Evolutionary conservation across 1,140 invertebrate genomes (phyloP).

Genomic region (Bombyx mori): DNA sequence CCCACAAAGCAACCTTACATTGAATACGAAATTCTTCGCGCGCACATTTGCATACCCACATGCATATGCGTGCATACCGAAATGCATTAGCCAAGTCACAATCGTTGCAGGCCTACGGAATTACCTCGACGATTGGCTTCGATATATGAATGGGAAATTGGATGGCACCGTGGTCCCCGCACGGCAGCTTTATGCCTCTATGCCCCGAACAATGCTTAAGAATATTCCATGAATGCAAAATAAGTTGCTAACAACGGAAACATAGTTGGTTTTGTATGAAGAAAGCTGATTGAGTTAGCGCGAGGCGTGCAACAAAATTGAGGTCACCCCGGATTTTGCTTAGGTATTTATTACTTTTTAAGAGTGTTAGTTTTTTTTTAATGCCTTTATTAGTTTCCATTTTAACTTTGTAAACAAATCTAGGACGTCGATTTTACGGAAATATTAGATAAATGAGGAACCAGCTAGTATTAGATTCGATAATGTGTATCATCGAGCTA

Average conservation of each 20-base stretch:
- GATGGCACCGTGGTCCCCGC: constrained; percentile 36
- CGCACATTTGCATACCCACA: too few relatives aligned
- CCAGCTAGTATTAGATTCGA: too few relatives aligned
- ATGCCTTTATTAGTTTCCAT: neutral
- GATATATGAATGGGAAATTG: constrained; percentile 64
- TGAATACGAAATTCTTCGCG: too few relatives aligned
- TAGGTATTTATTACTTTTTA: constrained; percentile 31
- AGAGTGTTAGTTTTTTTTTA: neutral
- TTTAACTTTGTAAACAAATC: too few relatives aligned
- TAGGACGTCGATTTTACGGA: too few relatives aligned
- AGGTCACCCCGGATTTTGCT: constrained; percentile 44
- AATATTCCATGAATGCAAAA: constrained; percentile 69
- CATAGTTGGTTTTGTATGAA: constrained; percentile 8
- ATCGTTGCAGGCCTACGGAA: constrained; percentile 37
- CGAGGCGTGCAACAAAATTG: constrained; percentile 14
- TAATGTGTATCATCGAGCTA: too few relatives aligned
- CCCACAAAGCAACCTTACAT: too few relatives aligned
- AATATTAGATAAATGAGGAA: too few relatives aligned
- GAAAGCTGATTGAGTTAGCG: too few relatives aligned
- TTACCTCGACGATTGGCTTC: constrained; percentile 53
- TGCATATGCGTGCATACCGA: neutral
- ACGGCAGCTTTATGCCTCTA: constrained; percentile 29
- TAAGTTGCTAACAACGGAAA: constrained; percentile 57
- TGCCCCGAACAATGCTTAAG: constrained; percentile 54
- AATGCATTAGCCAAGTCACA: constrained; percentile 2